phyloP scores from a whole-genome alignment of 2,797 vertebrate species.

The Sus cebifrons region DNA sequence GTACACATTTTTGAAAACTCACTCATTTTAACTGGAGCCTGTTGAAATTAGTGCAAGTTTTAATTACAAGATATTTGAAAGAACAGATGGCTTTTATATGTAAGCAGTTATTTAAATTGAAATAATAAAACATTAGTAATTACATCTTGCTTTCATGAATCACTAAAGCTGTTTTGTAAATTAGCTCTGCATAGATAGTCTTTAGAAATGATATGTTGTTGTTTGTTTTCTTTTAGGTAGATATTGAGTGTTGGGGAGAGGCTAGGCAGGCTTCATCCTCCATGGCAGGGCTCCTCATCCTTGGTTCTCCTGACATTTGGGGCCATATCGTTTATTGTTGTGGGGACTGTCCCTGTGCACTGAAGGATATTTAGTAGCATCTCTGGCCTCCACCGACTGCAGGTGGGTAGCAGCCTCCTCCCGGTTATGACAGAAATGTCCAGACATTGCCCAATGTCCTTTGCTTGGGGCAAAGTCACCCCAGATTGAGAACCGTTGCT shows the following conservation, averaged over 20 bases:
- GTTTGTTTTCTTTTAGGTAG: conserved; percentile 17
- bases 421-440: not conserved
- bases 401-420: not conserved
- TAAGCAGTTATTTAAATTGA: conserved; percentile 59
- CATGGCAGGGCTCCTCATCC: not conserved
- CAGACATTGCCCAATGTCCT: not conserved
- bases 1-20: not conserved
- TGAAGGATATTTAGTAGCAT: not conserved
- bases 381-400: not conserved
- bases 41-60: not conserved
- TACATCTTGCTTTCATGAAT: conserved; percentile 35
- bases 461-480: not conserved
- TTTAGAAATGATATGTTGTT: not conserved
- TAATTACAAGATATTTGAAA: not conserved
- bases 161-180: conserved; percentile 26
- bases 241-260: not conserved
- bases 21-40: conserved; percentile 14
- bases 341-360: not conserved
- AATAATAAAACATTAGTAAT: conserved; percentile 41
- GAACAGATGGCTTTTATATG: not conserved
- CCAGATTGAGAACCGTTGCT: not conserved
- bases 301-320: not conserved
- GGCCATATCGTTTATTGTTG: not conserved
- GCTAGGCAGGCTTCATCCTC: not conserved
- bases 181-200: not conserved